Conservation (phyloP, 2,888 invertebrate genomes). For the Stramonita haemastoma region DNA sequence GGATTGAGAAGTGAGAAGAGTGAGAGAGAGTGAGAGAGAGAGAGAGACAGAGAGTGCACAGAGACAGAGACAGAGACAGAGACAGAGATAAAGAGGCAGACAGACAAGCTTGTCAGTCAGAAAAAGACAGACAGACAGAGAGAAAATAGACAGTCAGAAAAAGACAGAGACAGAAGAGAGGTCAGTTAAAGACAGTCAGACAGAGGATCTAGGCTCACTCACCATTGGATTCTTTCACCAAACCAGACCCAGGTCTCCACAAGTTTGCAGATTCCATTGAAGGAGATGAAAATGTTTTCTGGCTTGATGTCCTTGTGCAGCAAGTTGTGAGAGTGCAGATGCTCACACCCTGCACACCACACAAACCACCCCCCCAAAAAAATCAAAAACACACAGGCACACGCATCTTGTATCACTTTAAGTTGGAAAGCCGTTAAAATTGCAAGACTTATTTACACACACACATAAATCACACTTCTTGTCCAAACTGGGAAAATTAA, state of each 20-base stretch:
- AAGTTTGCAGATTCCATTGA: slow-evolving; percentile 84
- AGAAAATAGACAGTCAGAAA: neutral
- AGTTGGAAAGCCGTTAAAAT: no score
- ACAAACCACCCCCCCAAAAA: no score
- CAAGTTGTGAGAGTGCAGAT: slow-evolving; percentile 84
- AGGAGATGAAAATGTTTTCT: slow-evolving; percentile 86
- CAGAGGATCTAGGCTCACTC: slow-evolving; percentile 26
- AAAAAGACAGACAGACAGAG: neutral
- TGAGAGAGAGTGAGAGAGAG: no score
- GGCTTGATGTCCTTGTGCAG: slow-evolving; percentile 88
- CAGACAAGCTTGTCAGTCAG: neutral
- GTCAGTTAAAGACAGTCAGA: neutral
- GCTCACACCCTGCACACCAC: slow-evolving; percentile 81
- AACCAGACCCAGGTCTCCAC: slow-evolving; percentile 88
- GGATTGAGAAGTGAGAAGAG: no score
- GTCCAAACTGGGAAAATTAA: no score
- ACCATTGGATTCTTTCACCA: slow-evolving; percentile 82
- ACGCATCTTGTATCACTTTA: no score
- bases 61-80: no score
- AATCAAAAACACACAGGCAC: neutral
- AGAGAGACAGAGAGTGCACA: no score
- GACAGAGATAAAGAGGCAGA: no score
- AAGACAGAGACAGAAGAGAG: neutral
- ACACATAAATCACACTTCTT: no score
- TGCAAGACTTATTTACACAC: no score